A percentile compares a stretch with the other conserved stretches of the same genome.
Conservation (phyloP, 2,888 invertebrate genomes). For the Zaprionus bogoriensis region DNA sequence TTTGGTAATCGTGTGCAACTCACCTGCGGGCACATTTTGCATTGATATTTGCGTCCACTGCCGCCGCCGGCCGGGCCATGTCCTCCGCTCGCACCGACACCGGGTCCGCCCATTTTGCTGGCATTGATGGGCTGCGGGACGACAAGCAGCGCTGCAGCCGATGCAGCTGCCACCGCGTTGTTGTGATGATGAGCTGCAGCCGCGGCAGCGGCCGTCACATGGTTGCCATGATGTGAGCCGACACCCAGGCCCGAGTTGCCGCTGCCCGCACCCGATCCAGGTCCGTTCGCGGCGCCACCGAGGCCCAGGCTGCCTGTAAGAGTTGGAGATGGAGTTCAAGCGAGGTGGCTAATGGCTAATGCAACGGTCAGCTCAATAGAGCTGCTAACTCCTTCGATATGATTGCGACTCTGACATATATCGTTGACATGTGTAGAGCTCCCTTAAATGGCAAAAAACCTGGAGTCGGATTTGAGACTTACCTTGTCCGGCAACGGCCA, state of each 20-base stretch:
- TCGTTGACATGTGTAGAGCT: conserved; percentile 68
- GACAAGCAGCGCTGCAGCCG: conserved; percentile 87
- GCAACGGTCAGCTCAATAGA: too few species aligned
- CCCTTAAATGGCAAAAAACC: conserved; percentile 61
- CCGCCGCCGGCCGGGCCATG: conserved; percentile 73
- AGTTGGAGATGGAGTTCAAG: too few species aligned
- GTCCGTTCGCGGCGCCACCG: conserved; percentile 57
- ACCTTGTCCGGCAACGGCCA: conserved; percentile 79
- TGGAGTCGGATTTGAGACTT: conserved; percentile 48
- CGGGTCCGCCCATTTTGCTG: conserved; percentile 84
- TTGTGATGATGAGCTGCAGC: conserved; percentile 82
- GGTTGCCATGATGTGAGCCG: conserved; percentile 81
- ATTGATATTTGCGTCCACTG: conserved; percentile 91
- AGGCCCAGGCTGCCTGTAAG: conserved; percentile 72
- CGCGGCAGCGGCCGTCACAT: conserved; percentile 81
- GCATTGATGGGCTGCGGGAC: conserved; percentile 94
- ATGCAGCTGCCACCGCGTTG: conserved; percentile 84
- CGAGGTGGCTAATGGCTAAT: too few species aligned
- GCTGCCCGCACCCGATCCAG: conserved; percentile 78
- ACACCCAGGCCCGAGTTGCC: conserved; percentile 72
- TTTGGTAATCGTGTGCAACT: conserved; percentile 79
- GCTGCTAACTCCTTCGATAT: neutral
- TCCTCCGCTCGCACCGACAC: conserved; percentile 80
- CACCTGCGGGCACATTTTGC: conserved; percentile 99
- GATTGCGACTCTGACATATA: neutral